These are phyloP conservation scores for Tetramorium parvispinum DNA, from an alignment of 1,140 invertebrate genomes.

Conservation along the genomic window DNA sequence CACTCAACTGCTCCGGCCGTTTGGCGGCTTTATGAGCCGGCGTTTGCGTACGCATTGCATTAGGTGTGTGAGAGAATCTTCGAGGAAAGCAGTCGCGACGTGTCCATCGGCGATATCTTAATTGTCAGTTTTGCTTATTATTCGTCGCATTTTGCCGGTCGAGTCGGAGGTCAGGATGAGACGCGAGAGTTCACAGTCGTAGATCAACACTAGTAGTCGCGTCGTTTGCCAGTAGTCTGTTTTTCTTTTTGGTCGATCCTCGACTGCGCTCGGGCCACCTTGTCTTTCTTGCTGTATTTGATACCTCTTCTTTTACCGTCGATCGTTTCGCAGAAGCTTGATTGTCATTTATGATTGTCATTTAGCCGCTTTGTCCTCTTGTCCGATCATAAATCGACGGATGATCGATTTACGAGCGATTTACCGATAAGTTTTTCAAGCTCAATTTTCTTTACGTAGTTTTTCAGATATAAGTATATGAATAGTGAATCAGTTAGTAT, in stretches of 20 bases:
- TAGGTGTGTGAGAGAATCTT: conserved; percentile 44
- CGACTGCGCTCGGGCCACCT: neutral
- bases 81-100: conserved; percentile 23
- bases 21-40: conserved; percentile 70
- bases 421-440: neutral
- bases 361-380: conserved; percentile 64
- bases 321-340: conserved; percentile 68
- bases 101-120: conserved; percentile 78
- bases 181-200: conserved; percentile 70
- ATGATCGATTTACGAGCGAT: conserved; percentile 10
- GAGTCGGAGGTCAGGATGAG: conserved; percentile 63
- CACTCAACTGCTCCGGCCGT: conserved; percentile 72
- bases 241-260: neutral
- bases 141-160: conserved; percentile 66
- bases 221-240: conserved; percentile 10
- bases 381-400: conserved; percentile 37
- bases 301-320: neutral
- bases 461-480: neutral
- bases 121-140: conserved; percentile 80
- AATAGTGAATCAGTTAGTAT: neutral
- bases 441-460: neutral
- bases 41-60: conserved; percentile 61
- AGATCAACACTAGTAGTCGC: conserved; percentile 71
- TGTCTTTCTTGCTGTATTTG: conserved; percentile 1
- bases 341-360: conserved; percentile 79